Evolutionary conservation across 92 coral and sea anemone species (phyloP).

Genomic region (Ricordea florida): DNA sequence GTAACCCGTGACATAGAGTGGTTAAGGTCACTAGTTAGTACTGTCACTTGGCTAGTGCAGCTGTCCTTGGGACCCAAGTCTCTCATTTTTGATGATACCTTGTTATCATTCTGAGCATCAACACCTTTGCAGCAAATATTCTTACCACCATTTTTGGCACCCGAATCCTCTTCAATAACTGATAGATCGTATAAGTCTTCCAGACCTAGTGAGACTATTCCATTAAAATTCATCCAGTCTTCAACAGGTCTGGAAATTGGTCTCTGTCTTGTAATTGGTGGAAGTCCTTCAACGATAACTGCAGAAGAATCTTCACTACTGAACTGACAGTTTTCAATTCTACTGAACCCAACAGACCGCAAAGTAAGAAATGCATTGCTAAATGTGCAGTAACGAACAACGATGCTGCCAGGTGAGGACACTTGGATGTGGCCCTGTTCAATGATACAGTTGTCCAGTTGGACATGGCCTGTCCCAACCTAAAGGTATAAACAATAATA

Average conservation of each 20-base stretch:
- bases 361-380: conserved; percentile 75
- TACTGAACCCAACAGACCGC: conserved; percentile 86
- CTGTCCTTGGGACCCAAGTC: conserved; percentile 30
- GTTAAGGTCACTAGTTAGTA: conserved; percentile 52
- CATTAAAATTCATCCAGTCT: conserved; percentile 76
- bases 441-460: conserved; percentile 85
- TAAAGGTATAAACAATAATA: background rate
- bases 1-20: conserved; percentile 15
- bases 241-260: conserved; percentile 84
- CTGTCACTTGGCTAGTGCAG: conserved; percentile 51
- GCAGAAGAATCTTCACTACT: conserved; percentile 86
- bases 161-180: conserved; percentile 22
- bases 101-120: conserved; percentile 32
- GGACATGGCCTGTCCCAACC: conserved; percentile 90
- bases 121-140: conserved; percentile 2
- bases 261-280: conserved; percentile 81
- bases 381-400: conserved; percentile 84
- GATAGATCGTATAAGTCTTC: conserved; percentile 84
- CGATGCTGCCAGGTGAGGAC: conserved; percentile 83
- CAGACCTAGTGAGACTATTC: conserved; percentile 64
- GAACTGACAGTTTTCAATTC: conserved; percentile 91
- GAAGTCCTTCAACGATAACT: conserved; percentile 85
- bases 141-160: conserved; percentile 17
- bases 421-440: conserved; percentile 95
- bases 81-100: conserved; percentile 16